A percentile compares a stretch with the other conserved stretches of the same genome.
Conservation (phyloP, 1,140 invertebrate genomes). For the Drepana arcuata region DNA sequence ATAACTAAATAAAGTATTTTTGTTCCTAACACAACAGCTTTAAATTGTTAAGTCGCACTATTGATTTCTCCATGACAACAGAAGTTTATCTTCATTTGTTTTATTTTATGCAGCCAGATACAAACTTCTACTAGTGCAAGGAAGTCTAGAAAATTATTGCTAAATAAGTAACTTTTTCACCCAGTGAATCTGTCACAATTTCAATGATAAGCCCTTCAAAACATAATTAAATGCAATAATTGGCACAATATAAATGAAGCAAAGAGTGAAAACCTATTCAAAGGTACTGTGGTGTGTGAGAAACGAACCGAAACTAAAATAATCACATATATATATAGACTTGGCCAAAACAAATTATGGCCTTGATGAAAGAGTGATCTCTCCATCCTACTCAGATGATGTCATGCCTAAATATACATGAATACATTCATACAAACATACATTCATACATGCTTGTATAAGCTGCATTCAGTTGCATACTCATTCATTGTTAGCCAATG, state of each 20-base stretch:
- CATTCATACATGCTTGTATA: neutral
- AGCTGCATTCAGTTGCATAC: too few species aligned
- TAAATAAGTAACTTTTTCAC: neutral
- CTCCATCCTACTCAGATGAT: conserved; percentile 30
- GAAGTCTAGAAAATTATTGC: neutral
- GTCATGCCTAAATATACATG: conserved; percentile 24
- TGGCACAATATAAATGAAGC: conserved; percentile 35
- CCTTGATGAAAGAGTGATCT: conserved; percentile 10
- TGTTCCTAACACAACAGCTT: neutral
- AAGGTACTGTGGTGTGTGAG: conserved; percentile 31
- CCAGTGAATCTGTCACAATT: conserved; percentile 1
- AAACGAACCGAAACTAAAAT: neutral
- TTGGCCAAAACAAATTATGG: conserved; percentile 7
- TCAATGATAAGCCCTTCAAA: conserved; percentile 22
- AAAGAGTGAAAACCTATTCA: conserved; percentile 40
- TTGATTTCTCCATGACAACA: conserved; percentile 42
- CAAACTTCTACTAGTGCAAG: neutral
- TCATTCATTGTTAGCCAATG: too few species aligned
- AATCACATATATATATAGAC: neutral
- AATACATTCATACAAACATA: neutral
- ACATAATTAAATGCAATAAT: neutral
- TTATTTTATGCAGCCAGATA: neutral
- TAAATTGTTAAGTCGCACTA: conserved; percentile 12
- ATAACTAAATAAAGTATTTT: conserved; percentile 6
- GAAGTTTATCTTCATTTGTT: conserved; percentile 14